Base-by-base conservation (phyloP, 2,113 vertebrate species). In the Triplophysa dalaica region DNA sequence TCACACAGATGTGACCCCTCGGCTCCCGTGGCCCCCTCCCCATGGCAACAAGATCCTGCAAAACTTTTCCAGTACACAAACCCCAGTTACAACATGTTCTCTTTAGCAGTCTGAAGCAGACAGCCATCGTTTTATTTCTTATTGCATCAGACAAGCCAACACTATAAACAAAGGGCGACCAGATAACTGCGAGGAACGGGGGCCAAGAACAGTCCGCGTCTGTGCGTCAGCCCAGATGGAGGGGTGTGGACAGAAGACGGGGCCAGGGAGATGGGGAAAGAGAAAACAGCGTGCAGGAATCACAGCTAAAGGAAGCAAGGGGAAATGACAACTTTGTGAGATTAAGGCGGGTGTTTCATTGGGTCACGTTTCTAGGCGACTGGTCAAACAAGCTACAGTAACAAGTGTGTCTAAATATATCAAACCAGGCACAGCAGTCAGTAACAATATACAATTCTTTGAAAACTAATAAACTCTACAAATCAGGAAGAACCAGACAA, bases 1-100 rank as follows among this genome's bases (percentile, higher is more conserved):
- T 85, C 79, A 75, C 83, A 81, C 81, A 84, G 80, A 86, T 84
- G 84, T 83, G 84, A 85, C 83, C 85, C 79, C 58, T 19, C 29
- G 52, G 73, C 38, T 78, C 52, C 54, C 33, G 8, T 54, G 67
- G 72, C 43, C 65, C 52, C 52, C 45, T 87, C 38, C 13, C 80
- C 26, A 86, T 85, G 78, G 83, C 80, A 83, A 86, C 80, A 8
- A 21, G 65, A 29, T 70, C 22, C 67, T 61, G 52, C 52, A 72
- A 82, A 78, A 50, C 63, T 79, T 75, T 84, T 64, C 65, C 61
- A 73, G 74, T 85, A 83, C 85, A 86, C 81, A 86, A 82, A 82
- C 63, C 60, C 29, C 65, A 81, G 69, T 67, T 48, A 60, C 54
- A 52, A 63, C 75, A 81, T 41, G 33, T 78, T 70, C 54, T 68